Evolutionary conservation across 1,140 invertebrate species (phyloP), one percentile per base, ranked within the genome.

Genomic region (Pogonomyrmex californicus): DNA sequence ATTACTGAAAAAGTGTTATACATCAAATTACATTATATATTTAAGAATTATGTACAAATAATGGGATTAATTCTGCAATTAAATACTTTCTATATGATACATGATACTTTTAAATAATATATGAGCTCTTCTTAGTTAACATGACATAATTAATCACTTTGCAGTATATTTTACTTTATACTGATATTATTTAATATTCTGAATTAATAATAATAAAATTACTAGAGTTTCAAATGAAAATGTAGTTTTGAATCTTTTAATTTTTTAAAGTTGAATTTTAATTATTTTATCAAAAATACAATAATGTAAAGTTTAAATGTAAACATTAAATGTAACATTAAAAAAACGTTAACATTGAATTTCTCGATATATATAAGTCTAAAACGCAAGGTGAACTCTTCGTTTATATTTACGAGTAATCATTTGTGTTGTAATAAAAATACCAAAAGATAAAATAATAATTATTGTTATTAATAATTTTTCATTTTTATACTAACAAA

Each of bases 341-440:
- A 38, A 23, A 23, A 23, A 44, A 88, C 14, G 14, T 65, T 65
- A 36, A 36, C 41, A 54, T n/a, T 14, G 60, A 71, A 89, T 44
- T 81, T 71, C 41, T 88, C 17, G 33, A 0, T 7, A 49, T 30
- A 66, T 30, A 38, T 44, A 58, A 36, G 47, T 73, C 17, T 62
- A 1, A 75, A 47, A 36, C 14, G 47, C 0, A 7, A 88, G 36
- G 86, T 82, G 78, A 79, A 62, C 63, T 83, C 71, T 87, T 47
- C 54, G 12, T 60, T 17, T 17, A 10, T 44, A 87, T 47, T 54
- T 51, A 23, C 41, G 5, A 54, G 58, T 41, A 63, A 60, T 23
- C 5, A 3, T 38, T 76, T 2, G 10, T 58, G 9, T 38, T 81
- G n/a, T 76, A 6, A 44, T 1, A 41, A 12, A 44, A 7, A 62